Base-by-base conservation (phyloP, 92 coral and sea anemone genomes). In the Galaxea fascicularis region DNA sequence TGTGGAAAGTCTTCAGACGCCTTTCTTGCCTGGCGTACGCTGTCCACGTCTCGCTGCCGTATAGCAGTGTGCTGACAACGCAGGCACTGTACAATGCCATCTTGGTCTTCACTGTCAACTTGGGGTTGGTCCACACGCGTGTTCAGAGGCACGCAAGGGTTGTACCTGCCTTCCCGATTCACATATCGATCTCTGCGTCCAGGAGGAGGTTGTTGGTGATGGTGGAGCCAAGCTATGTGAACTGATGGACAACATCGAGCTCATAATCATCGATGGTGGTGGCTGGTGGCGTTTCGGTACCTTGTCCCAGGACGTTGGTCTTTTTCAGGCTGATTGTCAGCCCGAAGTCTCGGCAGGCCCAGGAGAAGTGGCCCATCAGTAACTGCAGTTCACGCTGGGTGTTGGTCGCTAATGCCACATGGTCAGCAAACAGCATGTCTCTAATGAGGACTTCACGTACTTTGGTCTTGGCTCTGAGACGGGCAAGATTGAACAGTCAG, bases 401-500 rank as follows among this genome's bases (percentile, higher is more conserved):
- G 71, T 87, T 82, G 3, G 87, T 13, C 57, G 17, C 53, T 4
- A 87, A 29, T 46, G 91, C 82, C 1, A 83, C 86, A 10, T 80
- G 82, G 15, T 87, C 86, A 6, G 82, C 86, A 30, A 72, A 80
- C 27, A 87, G 83, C 76, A 87, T 7, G 31, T 87, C 82, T 30
- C 86, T 29, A 59, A 74, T 62, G 81, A 64, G 70, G 8, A 10
- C 76, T 39, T 58, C 22, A 4, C 11, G 82, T 13, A 79, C 77
- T 39, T 87, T 80, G 29, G 87, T 72, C 77, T 39, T 87, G 0
- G 91, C 86, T 18, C n/a, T 60, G 3, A 87, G 82, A 27, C 86
- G 66, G 73, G 77, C 74, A 3, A 73, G 31, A 31, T 63, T 80
- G 68, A 57, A 80, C 8, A 74, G 82, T 69, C 72, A n/a, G n/a